Percentiles rank a stretch among this genome's conserved stretches.
Evolutionary conservation across 2,888 invertebrate species (phyloP).

Genomic region (Litoditis marina): DNA sequence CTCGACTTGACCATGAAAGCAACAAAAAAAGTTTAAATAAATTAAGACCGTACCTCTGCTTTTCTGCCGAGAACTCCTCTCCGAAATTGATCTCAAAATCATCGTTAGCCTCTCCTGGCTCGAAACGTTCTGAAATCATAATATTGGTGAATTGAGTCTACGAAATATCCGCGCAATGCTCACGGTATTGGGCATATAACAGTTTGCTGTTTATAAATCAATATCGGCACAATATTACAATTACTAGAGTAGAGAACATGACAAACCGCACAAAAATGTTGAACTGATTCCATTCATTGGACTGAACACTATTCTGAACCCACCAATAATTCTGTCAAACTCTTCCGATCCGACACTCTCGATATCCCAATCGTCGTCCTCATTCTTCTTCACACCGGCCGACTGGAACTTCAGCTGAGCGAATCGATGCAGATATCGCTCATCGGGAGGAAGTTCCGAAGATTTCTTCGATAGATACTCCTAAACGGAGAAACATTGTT

Average conservation of each 20-base stretch:
- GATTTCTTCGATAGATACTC: slow-evolving; percentile 50
- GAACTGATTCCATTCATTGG: too few relatives aligned
- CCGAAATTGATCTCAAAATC: slow-evolving; percentile 71
- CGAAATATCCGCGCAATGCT: not conserved
- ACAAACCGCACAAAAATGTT: not conserved
- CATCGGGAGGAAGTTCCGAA: slow-evolving; percentile 80
- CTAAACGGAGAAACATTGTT: slow-evolving; percentile 33
- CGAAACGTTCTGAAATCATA: slow-evolving; percentile 62
- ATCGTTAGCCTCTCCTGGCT: slow-evolving; percentile 63
- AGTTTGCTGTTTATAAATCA: too few relatives aligned
- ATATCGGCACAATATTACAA: too few relatives aligned
- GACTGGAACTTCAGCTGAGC: slow-evolving; percentile 37
- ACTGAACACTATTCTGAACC: too few relatives aligned
- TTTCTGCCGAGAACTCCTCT: slow-evolving; percentile 63
- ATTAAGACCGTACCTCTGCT: slow-evolving; percentile 35
- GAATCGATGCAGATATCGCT: slow-evolving; percentile 75
- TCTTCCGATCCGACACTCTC: slow-evolving; percentile 78
- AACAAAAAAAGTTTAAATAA: too few relatives aligned
- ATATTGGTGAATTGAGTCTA: too few relatives aligned
- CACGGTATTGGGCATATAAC: too few relatives aligned
- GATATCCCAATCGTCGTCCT: slow-evolving; percentile 68
- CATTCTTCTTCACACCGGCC: slow-evolving; percentile 26
- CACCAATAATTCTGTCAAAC: slow-evolving; percentile 72
- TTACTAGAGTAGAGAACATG: not conserved
- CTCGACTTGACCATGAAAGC: too few relatives aligned